Percentiles rank a stretch among this genome's conserved stretches.
These are phyloP conservation scores for Sebastes matsubarae DNA, from an alignment of 2,797 vertebrate species.

Conservation along the genomic window DNA sequence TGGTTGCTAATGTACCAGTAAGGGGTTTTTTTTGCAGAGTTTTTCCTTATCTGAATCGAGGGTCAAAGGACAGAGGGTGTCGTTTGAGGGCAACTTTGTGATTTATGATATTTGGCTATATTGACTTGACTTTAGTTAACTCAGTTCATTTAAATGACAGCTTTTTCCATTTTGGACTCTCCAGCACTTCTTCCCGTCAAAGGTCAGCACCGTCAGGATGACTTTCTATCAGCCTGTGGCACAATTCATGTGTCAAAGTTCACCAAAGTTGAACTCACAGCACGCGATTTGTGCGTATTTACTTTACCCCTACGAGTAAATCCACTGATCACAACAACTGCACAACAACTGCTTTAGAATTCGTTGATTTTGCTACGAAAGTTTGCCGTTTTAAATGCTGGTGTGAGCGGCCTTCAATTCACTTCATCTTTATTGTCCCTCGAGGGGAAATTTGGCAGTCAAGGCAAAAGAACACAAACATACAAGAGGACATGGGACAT, in stretches of 20 bases:
- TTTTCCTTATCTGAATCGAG: neutral
- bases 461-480: no score
- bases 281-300: neutral
- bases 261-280: neutral
- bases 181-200: neutral
- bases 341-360: neutral
- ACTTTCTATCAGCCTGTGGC: neutral
- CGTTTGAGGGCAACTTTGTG: neutral
- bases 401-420: neutral
- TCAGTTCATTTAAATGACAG: neutral
- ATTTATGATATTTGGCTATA: neutral
- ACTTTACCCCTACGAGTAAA: neutral
- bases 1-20: neutral
- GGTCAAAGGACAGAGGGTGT: neutral
- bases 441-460: no score
- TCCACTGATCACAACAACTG: neutral
- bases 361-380: neutral
- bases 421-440: no score
- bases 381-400: neutral
- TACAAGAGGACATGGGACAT: no score
- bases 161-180: neutral
- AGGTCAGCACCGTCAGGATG: neutral
- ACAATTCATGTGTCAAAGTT: neutral
- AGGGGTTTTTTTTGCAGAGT: accelerated
- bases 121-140: neutral